Conservation (phyloP, 2,888 invertebrate genomes). For the Carabus problematicus region DNA sequence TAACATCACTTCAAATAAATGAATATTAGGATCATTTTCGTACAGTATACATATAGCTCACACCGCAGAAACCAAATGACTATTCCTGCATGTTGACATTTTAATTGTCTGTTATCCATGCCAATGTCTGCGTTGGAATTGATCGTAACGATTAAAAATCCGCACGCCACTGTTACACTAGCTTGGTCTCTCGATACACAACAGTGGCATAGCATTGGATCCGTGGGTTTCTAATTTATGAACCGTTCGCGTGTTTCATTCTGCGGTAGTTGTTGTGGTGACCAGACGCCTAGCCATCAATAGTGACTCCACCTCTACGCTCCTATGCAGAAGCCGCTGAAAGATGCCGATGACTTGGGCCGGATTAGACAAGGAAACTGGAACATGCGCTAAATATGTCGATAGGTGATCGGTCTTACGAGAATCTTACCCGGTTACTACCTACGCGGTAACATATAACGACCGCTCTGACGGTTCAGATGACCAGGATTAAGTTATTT, state of each 20-base stretch:
- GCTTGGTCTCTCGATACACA: background rate
- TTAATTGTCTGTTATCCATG: too few species aligned
- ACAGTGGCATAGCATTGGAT: background rate
- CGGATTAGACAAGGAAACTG: background rate
- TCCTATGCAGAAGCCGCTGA: background rate
- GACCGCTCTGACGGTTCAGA: too few species aligned
- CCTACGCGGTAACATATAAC: background rate
- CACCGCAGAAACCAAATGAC: background rate
- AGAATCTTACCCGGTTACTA: background rate
- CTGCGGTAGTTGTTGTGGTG: slow-evolving; percentile 4
- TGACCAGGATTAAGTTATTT: too few species aligned
- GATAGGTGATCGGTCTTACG: background rate
- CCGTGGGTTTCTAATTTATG: slow-evolving; percentile 6
- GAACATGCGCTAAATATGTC: slow-evolving; percentile 2
- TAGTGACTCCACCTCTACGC: background rate
- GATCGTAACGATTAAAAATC: too few species aligned
- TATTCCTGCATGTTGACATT: too few species aligned
- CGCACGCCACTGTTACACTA: background rate
- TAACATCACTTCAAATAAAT: background rate
- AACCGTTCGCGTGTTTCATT: background rate
- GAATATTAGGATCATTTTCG: background rate
- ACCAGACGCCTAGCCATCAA: background rate
- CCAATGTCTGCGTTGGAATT: too few species aligned
- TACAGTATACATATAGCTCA: background rate
- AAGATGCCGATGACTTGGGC: background rate